Evolutionary conservation across 1,140 invertebrate species (phyloP), one percentile per base, ranked within the genome.

Genomic region (Chionoecetes opilio): DNA sequence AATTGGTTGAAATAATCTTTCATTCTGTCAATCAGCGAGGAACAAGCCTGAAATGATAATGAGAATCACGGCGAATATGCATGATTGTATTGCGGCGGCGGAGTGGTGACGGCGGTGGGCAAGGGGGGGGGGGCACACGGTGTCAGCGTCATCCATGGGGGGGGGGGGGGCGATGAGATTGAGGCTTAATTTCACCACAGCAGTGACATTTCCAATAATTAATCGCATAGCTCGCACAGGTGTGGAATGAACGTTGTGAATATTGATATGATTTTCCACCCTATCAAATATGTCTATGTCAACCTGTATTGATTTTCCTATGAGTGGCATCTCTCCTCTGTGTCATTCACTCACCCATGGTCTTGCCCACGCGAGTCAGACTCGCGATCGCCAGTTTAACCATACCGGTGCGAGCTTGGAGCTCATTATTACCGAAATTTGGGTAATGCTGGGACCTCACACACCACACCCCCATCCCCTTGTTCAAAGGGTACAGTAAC

Each of bases 221-320:
- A 75, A 75, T 75, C 63, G n/a, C 63, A 75, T n/a, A n/a, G 63
- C 63, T 75, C 63, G 63, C 63, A 75, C 11, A 75, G 21, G 26
- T 75, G 63, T 75, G 63, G n/a, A 75, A 75, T 75, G 63, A 75
- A 75, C 21, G 63, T 8, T n/a, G n/a, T 75, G 63, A 75, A 75
- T 26, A 75, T 75, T 75, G 26, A 75, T 75, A 75, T 75, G n/a
- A 75, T 75, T 75, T 75, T 75, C n/a, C 63, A 75, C n/a, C 63
- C 26, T 75, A 75, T 75, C 63, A n/a, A n/a, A 5, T 75, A n/a
- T 75, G 63, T 75, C n/a, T 75, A 21, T 75, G 63, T 75, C n/a
- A 75, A 75, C n/a, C 21, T 75, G 63, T 75, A 75, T 75, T n/a
- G 63, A 75, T 75, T 75, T 75, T 21, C 63, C 1, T 26, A 75